Percentiles rank a stretch among this genome's conserved stretches.
These are phyloP conservation scores for Tromatobia lineatoria DNA, from an alignment of 2,888 invertebrate species.

Conservation along the genomic window DNA sequence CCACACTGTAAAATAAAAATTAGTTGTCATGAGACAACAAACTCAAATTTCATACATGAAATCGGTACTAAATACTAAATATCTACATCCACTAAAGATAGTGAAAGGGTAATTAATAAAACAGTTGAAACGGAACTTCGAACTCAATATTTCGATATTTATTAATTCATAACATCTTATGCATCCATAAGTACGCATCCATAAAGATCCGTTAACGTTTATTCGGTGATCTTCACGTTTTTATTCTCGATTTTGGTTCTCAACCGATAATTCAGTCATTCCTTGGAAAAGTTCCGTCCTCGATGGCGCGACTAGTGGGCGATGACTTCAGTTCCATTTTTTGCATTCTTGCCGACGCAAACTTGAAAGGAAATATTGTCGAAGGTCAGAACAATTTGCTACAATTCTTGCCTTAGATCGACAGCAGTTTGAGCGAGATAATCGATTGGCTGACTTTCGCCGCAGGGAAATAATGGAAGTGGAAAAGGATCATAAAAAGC, in stretches of 20 bases:
- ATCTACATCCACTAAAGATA: no score
- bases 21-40: no score
- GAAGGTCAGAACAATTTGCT: background rate
- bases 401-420: no score
- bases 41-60: no score
- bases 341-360: slow-evolving; percentile 29
- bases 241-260: background rate
- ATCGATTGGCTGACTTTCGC: background rate
- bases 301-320: background rate
- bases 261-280: background rate
- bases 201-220: slow-evolving; percentile 33
- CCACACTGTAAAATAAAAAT: no score
- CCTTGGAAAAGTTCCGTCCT: background rate
- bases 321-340: slow-evolving; percentile 14
- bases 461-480: no score
- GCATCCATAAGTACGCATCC: slow-evolving; percentile 56
- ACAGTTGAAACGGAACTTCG: background rate
- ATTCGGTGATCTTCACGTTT: background rate
- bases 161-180: slow-evolving; percentile 12
- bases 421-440: no score
- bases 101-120: background rate
- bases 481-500: no score
- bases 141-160: slow-evolving; percentile 5
- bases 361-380: slow-evolving; percentile 26
- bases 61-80: no score